Evolutionary conservation across 2,888 invertebrate species (phyloP).

Genomic region (Reticulitermes lucifugus): DNA sequence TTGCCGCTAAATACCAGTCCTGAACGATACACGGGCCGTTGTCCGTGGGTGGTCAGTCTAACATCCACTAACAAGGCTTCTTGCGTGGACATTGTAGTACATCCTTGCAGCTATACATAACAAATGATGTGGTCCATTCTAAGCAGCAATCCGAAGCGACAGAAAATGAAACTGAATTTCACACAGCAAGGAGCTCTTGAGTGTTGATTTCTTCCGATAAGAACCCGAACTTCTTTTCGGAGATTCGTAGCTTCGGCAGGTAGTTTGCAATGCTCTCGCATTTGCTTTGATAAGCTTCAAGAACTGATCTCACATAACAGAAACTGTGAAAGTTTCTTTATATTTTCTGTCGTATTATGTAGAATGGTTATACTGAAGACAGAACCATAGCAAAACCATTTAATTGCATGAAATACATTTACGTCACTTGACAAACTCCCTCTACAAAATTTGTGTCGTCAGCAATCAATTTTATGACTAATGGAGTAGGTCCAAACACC

Average conservation of each 20-base stretch:
- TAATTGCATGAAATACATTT: no score
- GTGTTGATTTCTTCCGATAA: not conserved
- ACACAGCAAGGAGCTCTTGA: not conserved
- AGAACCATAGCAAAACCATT: no score
- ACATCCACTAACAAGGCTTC: conserved; percentile 13
- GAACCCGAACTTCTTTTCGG: not conserved
- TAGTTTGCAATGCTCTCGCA: no score
- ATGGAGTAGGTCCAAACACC: no score
- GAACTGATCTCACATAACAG: no score
- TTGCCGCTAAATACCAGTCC: conserved; percentile 21
- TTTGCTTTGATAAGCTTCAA: no score
- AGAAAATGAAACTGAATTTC: not conserved
- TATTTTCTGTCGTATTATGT: no score
- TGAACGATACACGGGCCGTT: not conserved
- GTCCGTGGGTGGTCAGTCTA: conserved; percentile 11
- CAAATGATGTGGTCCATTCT: not conserved
- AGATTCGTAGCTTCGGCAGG: not conserved
- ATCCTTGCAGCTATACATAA: not conserved
- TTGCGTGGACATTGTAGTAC: not conserved
- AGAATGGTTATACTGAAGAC: no score
- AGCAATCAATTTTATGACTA: no score
- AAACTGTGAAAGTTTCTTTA: no score
- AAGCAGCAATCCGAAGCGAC: not conserved
- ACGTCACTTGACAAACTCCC: no score
- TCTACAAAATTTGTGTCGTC: no score